Evolutionary conservation across 2,888 invertebrate species (phyloP).

Genomic region (Drosophila anomelani): DNA sequence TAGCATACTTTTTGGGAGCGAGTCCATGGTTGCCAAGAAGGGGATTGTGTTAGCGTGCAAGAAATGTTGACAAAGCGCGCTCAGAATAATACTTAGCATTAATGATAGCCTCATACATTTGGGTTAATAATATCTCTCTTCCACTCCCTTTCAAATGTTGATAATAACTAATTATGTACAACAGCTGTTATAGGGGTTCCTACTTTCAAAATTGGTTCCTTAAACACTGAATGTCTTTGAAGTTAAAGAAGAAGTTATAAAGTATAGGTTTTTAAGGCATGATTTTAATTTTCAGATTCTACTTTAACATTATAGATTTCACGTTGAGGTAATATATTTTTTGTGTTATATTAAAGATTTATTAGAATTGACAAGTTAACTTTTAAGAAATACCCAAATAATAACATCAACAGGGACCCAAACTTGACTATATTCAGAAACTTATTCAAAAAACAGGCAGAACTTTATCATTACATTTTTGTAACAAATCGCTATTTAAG

Average conservation of each 20-base stretch:
- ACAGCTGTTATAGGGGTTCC: not conserved
- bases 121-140: not conserved
- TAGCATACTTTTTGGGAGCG: conserved; percentile 16
- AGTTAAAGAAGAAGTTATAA: not conserved
- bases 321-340: not conserved
- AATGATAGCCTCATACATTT: not conserved
- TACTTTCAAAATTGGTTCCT: not conserved
- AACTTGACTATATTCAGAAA: not conserved
- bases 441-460: not conserved
- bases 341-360: not conserved
- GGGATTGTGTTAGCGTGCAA: not conserved
- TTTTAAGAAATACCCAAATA: not conserved
- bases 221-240: not conserved
- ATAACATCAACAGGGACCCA: no score
- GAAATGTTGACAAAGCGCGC: not conserved
- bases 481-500: not conserved
- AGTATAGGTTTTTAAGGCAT: not conserved
- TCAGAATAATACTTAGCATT: not conserved
- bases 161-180: no score
- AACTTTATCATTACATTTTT: not conserved
- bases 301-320: not conserved
- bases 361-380: not conserved
- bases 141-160: no score
- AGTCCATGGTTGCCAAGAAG: not conserved
- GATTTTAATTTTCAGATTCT: not conserved